These are phyloP conservation scores for Pheosia gnoma DNA, from an alignment of 2,888 invertebrate species.

Conservation along the genomic window DNA sequence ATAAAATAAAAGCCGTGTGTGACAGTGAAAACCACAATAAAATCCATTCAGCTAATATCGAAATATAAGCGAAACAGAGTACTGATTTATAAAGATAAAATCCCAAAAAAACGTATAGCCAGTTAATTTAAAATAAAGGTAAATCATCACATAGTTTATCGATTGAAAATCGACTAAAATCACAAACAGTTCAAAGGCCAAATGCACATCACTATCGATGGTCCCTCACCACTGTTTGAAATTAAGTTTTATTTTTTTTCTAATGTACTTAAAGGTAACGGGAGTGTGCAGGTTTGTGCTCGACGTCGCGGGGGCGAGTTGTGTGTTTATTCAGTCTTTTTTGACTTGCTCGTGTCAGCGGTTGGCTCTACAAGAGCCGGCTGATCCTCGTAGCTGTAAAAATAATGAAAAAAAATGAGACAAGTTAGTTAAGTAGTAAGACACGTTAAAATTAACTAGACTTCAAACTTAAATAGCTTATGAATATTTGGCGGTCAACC, in stretches of 20 bases:
- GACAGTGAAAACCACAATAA: background rate
- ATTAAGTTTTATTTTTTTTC: constrained; percentile 19
- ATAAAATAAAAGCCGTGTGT: background rate
- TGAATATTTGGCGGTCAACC: too few relatives aligned
- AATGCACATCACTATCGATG: constrained; percentile 20
- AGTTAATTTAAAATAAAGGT: too few relatives aligned
- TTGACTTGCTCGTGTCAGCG: constrained; percentile 53
- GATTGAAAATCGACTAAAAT: constrained; percentile 9
- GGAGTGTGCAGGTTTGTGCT: constrained; percentile 34
- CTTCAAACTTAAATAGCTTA: too few relatives aligned
- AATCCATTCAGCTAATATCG: background rate
- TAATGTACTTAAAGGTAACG: constrained; percentile 26
- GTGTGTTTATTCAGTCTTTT: constrained; percentile 66
- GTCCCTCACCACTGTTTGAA: constrained; percentile 28
- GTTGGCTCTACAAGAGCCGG: constrained; percentile 54
- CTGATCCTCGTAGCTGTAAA: constrained; percentile 74
- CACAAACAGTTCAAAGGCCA: constrained; percentile 23
- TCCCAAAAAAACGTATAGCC: too few relatives aligned
- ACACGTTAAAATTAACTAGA: too few relatives aligned
- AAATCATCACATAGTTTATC: constrained; percentile 1
- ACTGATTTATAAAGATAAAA: too few relatives aligned
- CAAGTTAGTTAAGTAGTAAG: too few relatives aligned
- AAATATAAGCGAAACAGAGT: too few relatives aligned
- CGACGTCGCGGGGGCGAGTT: constrained; percentile 19
- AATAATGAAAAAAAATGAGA: constrained; percentile 6